A percentile compares a stretch with the other conserved stretches of the same genome.
These are phyloP conservation scores for Montipora sp. DNA, from an alignment of 64 coral and sea anemone species.

Conservation along the genomic window DNA sequence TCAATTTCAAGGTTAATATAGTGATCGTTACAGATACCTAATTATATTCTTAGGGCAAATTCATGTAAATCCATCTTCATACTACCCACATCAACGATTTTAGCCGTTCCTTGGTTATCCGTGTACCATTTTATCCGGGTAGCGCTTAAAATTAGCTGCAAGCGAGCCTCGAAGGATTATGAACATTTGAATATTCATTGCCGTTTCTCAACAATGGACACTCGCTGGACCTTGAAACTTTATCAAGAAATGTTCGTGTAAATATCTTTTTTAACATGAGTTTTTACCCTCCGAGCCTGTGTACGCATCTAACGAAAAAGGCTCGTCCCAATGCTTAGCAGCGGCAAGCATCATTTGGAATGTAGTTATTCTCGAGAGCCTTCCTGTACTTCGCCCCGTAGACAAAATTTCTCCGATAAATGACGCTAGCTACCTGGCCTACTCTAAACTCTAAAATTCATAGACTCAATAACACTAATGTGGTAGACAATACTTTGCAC, in stretches of 20 bases:
- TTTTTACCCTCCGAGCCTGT: too few species aligned
- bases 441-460: neutral
- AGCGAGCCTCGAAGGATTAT: too few species aligned
- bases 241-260: too few species aligned
- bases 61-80: neutral
- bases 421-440: neutral
- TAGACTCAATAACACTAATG: neutral
- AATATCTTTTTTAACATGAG: too few species aligned
- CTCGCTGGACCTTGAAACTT: too few species aligned
- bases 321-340: constrained; percentile 18
- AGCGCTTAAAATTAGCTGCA: neutral
- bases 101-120: neutral
- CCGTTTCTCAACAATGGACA: too few species aligned
- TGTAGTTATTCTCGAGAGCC: constrained; percentile 23
- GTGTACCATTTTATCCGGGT: neutral
- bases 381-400: neutral
- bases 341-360: neutral
- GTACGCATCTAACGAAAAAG: neutral
- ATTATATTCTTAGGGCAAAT: neutral
- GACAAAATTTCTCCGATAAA: constrained; percentile 28
- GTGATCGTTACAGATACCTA: neutral
- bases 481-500: constrained; percentile 11
- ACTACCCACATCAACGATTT: neutral
- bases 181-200: too few species aligned
- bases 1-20: neutral